These are phyloP conservation scores for Enteromius afrohamiltoni DNA, from an alignment of 2,797 vertebrate genomes.

Conservation along the genomic window DNA sequence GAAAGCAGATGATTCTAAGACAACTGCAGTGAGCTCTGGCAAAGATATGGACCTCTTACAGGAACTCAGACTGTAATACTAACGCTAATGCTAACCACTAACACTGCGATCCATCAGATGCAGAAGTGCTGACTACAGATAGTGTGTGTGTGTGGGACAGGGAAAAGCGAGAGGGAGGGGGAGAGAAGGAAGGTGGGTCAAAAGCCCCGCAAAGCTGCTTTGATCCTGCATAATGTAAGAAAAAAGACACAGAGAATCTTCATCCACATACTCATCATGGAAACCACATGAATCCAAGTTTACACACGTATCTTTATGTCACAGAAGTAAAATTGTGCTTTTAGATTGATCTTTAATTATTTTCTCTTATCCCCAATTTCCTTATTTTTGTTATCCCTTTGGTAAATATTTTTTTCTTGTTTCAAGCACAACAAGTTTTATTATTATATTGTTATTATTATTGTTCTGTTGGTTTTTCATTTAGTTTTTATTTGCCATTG, in stretches of 20 bases:
- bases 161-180: slow-evolving; percentile 25
- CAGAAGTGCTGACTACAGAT: slow-evolving; percentile 78
- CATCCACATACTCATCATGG: slow-evolving; percentile 19
- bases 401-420: not conserved
- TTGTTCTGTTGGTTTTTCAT: not conserved
- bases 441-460: not conserved
- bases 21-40: slow-evolving; percentile 68
- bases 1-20: slow-evolving; percentile 59
- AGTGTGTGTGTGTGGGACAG: slow-evolving; percentile 34
- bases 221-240: slow-evolving; percentile 19
- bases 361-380: not conserved
- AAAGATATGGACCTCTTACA: slow-evolving; percentile 52
- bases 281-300: not conserved
- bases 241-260: slow-evolving; percentile 17
- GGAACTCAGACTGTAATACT: slow-evolving; percentile 57
- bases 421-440: not conserved
- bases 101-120: slow-evolving; percentile 79
- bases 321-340: not conserved
- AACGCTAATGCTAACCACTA: slow-evolving; percentile 60
- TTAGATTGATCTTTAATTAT: not conserved
- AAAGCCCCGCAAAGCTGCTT: slow-evolving; percentile 50
- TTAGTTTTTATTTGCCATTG: too few species aligned
- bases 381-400: not conserved
- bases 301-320: not conserved
- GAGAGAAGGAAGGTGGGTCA: slow-evolving; percentile 33